Evolutionary conservation across 35 echinoderm and acorn worm genomes (phyloP).

Genomic region (Eucidaris tribuloides): DNA sequence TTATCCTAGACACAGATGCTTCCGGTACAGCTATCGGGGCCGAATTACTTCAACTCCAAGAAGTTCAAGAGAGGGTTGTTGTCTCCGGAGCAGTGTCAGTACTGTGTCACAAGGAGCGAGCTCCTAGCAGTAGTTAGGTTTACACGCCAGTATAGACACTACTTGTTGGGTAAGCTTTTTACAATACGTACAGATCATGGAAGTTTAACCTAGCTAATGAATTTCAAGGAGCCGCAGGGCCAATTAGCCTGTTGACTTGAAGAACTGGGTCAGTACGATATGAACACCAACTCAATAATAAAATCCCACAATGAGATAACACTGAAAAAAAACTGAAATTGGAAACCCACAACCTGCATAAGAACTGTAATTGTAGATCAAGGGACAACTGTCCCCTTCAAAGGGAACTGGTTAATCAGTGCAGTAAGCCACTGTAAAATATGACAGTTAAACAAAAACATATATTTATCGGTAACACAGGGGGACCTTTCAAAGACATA

Average conservation of each 20-base stretch:
- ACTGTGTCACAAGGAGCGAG: slow-evolving; percentile 43
- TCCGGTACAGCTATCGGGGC: slow-evolving; percentile 36
- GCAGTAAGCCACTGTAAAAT: too few relatives aligned
- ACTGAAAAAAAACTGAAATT: too few relatives aligned
- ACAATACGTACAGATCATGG: slow-evolving; percentile 22
- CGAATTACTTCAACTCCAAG: slow-evolving; percentile 39
- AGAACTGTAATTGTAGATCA: too few relatives aligned
- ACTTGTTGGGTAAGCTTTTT: slow-evolving; percentile 28
- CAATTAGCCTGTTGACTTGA: slow-evolving; percentile 45
- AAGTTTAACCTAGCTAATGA: slow-evolving; percentile 30
- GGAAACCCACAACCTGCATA: too few relatives aligned
- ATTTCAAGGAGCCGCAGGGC: too few relatives aligned
- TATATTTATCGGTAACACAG: too few relatives aligned
- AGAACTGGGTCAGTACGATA: slow-evolving; percentile 24
- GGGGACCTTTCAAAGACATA: too few relatives aligned
- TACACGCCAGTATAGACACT: slow-evolving; percentile 52
- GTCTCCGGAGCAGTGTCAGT: slow-evolving; percentile 27
- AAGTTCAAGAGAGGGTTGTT: slow-evolving; percentile 26
- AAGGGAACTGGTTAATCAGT: too few relatives aligned
- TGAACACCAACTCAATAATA: too few relatives aligned
- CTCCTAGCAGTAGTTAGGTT: slow-evolving; percentile 35
- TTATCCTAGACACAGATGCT: slow-evolving; percentile 44
- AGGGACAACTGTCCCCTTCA: too few relatives aligned
- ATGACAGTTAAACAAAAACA: too few relatives aligned
- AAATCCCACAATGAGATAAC: too few relatives aligned